Conservation (phyloP, 1,140 invertebrate genomes). For the Oedothorax gibbosus region DNA sequence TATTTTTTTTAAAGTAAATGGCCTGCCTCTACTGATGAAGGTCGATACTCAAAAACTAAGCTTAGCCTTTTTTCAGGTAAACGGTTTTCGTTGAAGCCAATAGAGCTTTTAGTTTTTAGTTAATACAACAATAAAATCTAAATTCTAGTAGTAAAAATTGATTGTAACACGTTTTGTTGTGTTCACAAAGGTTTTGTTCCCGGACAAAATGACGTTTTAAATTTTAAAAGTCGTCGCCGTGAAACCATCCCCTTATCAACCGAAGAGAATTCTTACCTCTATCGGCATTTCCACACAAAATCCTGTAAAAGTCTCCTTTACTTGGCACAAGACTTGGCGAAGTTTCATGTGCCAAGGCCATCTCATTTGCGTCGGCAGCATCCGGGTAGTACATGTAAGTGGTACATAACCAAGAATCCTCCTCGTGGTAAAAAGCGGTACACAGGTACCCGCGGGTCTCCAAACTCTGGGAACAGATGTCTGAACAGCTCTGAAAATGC, state of each 20-base stretch:
- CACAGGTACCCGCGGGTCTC: slow-evolving; percentile 63
- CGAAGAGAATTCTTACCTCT: slow-evolving; percentile 63
- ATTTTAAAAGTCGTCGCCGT: neutral
- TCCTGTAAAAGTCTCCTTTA: slow-evolving; percentile 63
- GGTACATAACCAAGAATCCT: slow-evolving; percentile 84
- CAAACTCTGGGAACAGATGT: slow-evolving; percentile 58
- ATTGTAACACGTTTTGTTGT: neutral
- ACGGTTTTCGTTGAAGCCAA: no score
- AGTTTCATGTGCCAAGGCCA: slow-evolving; percentile 33
- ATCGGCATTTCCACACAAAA: slow-evolving; percentile 64
- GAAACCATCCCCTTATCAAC: neutral
- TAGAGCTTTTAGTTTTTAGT: no score
- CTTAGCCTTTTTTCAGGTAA: no score
- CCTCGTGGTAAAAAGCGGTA: slow-evolving; percentile 84
- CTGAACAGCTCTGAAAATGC: slow-evolving; percentile 63
- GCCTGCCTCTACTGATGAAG: no score
- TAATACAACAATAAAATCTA: no score
- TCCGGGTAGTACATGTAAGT: slow-evolving; percentile 70
- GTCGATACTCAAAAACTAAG: no score
- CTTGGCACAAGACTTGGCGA: slow-evolving; percentile 67
- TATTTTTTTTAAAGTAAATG: no score
- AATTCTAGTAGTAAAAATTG: no score
- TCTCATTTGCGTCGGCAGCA: slow-evolving; percentile 79
- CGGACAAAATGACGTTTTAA: no score
- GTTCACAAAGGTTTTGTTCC: neutral